These are phyloP conservation scores for Parnassius mnemosyne DNA, from an alignment of 2,888 invertebrate species.

Conservation along the genomic window DNA sequence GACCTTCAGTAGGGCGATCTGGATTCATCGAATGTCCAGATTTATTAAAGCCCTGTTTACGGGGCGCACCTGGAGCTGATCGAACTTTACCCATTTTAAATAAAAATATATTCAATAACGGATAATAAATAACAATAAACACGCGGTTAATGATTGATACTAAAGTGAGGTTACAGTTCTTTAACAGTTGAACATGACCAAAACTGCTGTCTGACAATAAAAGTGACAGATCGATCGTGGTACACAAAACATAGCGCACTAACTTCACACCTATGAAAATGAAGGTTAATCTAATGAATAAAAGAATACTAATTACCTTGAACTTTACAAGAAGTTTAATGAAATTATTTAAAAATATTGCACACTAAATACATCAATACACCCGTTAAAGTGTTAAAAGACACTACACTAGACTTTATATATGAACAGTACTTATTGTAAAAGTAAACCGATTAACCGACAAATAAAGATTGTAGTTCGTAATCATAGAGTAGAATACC, in stretches of 20 bases:
- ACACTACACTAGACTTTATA: no score
- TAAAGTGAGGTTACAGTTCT: no score
- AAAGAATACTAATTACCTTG: slow-evolving; percentile 17
- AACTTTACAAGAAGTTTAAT: not conserved
- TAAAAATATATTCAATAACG: slow-evolving; percentile 1
- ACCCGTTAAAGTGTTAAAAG: no score
- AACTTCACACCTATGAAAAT: slow-evolving; percentile 29
- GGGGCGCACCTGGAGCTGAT: slow-evolving; percentile 86
- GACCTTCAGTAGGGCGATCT: slow-evolving; percentile 87
- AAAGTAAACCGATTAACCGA: no score
- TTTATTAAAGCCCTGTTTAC: slow-evolving; percentile 91
- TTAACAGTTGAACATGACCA: no score
- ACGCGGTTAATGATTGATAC: slow-evolving; percentile 10
- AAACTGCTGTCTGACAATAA: not conserved
- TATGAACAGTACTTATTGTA: no score
- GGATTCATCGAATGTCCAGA: slow-evolving; percentile 98
- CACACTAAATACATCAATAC: not conserved
- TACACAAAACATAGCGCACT: slow-evolving; percentile 5
- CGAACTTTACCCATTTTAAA: slow-evolving; percentile 87
- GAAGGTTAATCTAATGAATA: slow-evolving; percentile 1
- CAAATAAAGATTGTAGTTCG: no score
- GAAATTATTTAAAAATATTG: not conserved
- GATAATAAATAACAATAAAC: slow-evolving; percentile 3
- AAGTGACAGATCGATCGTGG: slow-evolving; percentile 19
- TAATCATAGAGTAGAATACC: no score